Evolutionary conservation across 2,888 invertebrate species (phyloP).

Genomic region (Danaus chrysippus): DNA sequence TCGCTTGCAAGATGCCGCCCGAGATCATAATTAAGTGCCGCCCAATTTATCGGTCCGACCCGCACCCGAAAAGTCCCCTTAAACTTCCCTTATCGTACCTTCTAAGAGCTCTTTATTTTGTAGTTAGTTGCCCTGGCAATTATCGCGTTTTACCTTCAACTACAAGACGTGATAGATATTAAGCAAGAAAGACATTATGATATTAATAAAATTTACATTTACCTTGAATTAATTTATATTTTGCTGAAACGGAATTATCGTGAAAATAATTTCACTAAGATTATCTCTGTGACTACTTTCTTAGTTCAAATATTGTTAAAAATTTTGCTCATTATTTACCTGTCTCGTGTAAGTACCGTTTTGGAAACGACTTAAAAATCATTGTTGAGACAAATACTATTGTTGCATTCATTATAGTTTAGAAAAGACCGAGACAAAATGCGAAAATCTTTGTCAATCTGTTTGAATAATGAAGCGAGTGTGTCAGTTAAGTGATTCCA

Average conservation of each 20-base stretch:
- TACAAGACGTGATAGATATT: conserved; percentile 20
- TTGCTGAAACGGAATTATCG: conserved; percentile 7
- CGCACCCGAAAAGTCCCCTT: conserved; percentile 71
- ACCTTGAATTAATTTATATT: conserved; percentile 32
- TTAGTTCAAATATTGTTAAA: conserved; percentile 11
- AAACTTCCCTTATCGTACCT: conserved; percentile 76
- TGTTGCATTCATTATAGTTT: conserved; percentile 54
- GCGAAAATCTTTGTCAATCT: conserved; percentile 39
- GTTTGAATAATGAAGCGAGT: conserved; percentile 45
- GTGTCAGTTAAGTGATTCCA: conserved; percentile 40
- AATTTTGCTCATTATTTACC: conserved; percentile 22
- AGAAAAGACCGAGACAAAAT: conserved; percentile 50
- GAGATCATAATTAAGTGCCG: conserved; percentile 79
- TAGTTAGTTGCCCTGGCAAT: conserved; percentile 67
- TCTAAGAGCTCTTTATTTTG: conserved; percentile 76
- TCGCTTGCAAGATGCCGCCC: conserved; percentile 78
- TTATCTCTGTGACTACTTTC: conserved; percentile 6
- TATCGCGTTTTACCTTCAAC: conserved; percentile 66
- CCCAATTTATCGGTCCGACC: conserved; percentile 78
- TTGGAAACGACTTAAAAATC: conserved; percentile 63
- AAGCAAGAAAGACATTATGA: conserved; percentile 10
- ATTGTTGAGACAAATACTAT: conserved; percentile 56
- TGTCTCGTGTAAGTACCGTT: conserved; percentile 53
- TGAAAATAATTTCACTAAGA: conserved; percentile 15
- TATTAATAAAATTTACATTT: conserved; percentile 24